phyloP scores from a whole-genome alignment of 2,113 vertebrate species.

The Psilopogon haemacephalus region DNA sequence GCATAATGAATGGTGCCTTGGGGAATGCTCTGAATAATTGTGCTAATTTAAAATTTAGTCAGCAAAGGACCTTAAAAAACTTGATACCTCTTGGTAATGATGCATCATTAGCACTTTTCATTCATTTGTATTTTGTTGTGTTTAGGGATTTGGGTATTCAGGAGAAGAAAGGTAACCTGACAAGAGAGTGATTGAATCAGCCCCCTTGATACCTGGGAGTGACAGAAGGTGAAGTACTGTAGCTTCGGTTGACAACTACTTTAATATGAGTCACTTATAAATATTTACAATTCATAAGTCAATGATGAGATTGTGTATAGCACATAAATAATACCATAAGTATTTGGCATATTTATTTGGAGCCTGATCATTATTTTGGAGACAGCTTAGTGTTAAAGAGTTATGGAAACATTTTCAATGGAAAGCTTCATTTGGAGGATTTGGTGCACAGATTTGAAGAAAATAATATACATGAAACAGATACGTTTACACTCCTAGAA shows the following conservation, averaged over 20 bases:
- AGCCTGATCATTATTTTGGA: constrained; percentile 41
- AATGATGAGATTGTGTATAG: constrained; percentile 57
- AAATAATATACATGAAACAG: constrained; percentile 3
- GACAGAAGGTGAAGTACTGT: constrained; percentile 74
- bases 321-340: constrained; percentile 62
- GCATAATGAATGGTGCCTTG: constrained; percentile 67
- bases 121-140: constrained; percentile 80
- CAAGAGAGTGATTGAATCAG: constrained; percentile 75
- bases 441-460: background rate
- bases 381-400: constrained; percentile 19
- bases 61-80: constrained; percentile 74
- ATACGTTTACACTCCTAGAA: constrained; percentile 16
- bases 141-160: constrained; percentile 75
- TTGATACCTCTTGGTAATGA: constrained; percentile 74
- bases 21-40: constrained; percentile 74
- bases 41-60: constrained; percentile 77
- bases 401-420: constrained; percentile 53
- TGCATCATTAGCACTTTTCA: constrained; percentile 73
- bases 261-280: constrained; percentile 80
- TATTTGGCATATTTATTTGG: constrained; percentile 62
- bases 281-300: constrained; percentile 79
- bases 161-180: constrained; percentile 76
- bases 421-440: background rate
- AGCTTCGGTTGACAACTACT: constrained; percentile 73
- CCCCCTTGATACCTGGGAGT: constrained; percentile 72